Base-by-base conservation (phyloP, 2,888 invertebrate species). In the Pandemis cinnamomeana region DNA sequence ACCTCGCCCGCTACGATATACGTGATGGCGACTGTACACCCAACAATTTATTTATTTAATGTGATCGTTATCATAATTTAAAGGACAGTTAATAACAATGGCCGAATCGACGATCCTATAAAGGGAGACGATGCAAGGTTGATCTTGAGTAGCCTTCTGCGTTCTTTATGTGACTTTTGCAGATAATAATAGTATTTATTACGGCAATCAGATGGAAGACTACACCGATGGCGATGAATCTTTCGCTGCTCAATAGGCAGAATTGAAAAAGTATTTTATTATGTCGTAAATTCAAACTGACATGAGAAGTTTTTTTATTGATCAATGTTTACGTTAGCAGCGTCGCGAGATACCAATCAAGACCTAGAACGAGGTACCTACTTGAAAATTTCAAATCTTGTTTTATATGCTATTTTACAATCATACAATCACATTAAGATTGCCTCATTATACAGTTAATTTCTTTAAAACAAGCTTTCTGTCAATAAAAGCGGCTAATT, bases 61-160 rank as follows among this genome's bases (percentile, higher is more conserved):
- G n/a, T 11, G 58, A 11, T 53, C 8, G n/a, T 66, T 66, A 10
- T 36, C 11, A n/a, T 13, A 41, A 36, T 51, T 66, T 3, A 36
- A 67, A 55, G 42, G 55, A 67, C 55, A 55, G 55, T 41, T 42
- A 67, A 55, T 55, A 55, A 42, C 27, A n/a, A 15, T 55, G 44
- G 44, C 13, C 7, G 48, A 51, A 58, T 20, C 13, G 44, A 46
- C 44, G 13, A 13, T 20, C 44, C 15, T 58, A 44, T 68, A 58
- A 44, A 46, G n/a, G 4, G 7, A 44, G 58, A 44, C 7, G 67
- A 20, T 11, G 42, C 44, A 41, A 58, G 36, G 67, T 68, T 46
- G 58, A 44, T 46, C 67, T 68, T 68, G 58, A 27, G 58, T 11
- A 58, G 27, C 20, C 8, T 55, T 67, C 20, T 11, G 44, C 55